A percentile compares a stretch with the other conserved stretches of the same genome.
Evolutionary conservation across 1,140 invertebrate species (phyloP).

Genomic region (Drosophila asahinai): DNA sequence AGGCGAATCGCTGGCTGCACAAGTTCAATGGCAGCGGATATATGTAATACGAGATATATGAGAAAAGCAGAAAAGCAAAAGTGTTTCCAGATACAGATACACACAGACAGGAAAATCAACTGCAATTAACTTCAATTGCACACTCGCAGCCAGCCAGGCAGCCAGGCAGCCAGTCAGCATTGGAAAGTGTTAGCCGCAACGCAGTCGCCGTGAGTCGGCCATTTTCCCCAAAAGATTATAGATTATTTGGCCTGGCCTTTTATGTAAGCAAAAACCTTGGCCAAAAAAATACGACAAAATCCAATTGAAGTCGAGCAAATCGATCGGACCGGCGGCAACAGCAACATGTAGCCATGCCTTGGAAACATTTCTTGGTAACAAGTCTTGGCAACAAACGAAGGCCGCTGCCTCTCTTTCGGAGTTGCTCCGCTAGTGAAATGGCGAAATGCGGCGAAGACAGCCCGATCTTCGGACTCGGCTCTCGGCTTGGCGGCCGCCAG

Average conservation of each 20-base stretch:
- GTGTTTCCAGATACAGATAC: conserved; percentile 56
- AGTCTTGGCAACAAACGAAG: conserved; percentile 4
- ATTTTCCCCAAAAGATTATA: conserved; percentile 73
- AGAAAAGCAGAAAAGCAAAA: conserved; percentile 77
- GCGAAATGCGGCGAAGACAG: conserved; percentile 5
- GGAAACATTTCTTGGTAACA: conserved; percentile 37
- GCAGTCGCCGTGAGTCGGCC: conserved; percentile 44
- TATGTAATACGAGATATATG: conserved; percentile 45
- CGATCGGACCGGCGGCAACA: conserved; percentile 46
- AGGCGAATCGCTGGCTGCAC: conserved; percentile 37
- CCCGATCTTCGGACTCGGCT: conserved; percentile 43
- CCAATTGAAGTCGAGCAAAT: conserved; percentile 52
- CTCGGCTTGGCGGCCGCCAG: conserved; percentile 41
- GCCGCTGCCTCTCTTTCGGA: conserved; percentile 22
- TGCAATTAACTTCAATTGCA: conserved; percentile 80
- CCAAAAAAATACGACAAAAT: conserved; percentile 44
- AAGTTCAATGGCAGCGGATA: conserved; percentile 72
- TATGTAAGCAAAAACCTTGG: conserved; percentile 67
- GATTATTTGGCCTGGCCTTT: conserved; percentile 66
- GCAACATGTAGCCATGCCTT: conserved; percentile 62
- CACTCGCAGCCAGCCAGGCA: conserved; percentile 23
- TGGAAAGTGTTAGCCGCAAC: conserved; percentile 75
- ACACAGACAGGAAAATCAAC: conserved; percentile 73
- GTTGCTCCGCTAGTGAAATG: conserved; percentile 56
- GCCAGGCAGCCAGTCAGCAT: conserved; percentile 28